Base-by-base conservation (phyloP, 2,113 vertebrate genomes). In the Gopherus evgoodei region DNA sequence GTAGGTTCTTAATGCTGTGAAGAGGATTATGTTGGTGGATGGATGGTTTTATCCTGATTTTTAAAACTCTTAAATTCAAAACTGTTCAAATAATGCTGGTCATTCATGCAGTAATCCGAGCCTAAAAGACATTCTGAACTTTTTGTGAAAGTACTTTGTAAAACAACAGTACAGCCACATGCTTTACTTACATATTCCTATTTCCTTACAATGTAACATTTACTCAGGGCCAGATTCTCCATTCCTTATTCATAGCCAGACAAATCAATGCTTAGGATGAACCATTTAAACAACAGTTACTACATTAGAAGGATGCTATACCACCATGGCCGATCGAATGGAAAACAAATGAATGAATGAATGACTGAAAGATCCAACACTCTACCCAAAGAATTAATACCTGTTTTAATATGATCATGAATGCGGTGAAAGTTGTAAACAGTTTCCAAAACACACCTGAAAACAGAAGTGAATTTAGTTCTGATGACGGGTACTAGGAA, bases 21-120 rank as follows among this genome's bases (percentile, higher is more conserved):
- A 97, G 59, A 94, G 86, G 86, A 96, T 97, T 95, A 97, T 54
- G 10, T 49, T 54, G 89, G 85, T 90, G 81, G 22, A 96, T 82
- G 87, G 95, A 88, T 56, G 89, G 49, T 93, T 78, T 96, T 83
- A 94, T 96, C 81, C 79, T 91, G 54, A 90, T 87, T 90, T 94
- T 84, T 94, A 52, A 88, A 95, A 88, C 88, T 83, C 75, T 54
- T 91, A 95, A 96, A 95, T 87, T 84, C 47, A 91, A 85, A 94
- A 92, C 22, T 38, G 31, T 90, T 93, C 91, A 91, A 96, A 83
- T 0, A 9, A 94, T 83, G 27, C 47, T 92, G 35, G 22, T 31
- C 27, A 47, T 96, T 88, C 83, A 88, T 95, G 81, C 81, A 79
- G 90, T 83, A 93, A 90, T 93, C 81, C 8, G 56, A 57, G 42